Base-by-base conservation (phyloP, 2,113 vertebrate species). In the Crotalus horridus region DNA sequence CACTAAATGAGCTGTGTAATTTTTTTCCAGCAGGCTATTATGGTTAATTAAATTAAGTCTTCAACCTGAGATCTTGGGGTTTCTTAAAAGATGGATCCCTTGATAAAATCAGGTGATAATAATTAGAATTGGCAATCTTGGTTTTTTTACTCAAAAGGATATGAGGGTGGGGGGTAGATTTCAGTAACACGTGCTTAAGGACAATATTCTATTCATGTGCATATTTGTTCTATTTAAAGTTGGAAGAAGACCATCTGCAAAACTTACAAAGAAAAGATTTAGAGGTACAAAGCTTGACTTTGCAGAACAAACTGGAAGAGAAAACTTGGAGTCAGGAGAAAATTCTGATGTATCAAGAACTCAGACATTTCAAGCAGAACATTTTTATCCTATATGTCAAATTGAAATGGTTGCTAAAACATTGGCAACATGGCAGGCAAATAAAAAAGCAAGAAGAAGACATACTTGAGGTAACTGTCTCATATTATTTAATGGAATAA, bases 301-400 rank as follows among this genome's bases (percentile, higher is more conserved):
- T 98, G 95, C 98, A 98, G 94, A 98, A 96, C 96, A 97, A 97
- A 90, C 94, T 98, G 53, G 98, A 98, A 0, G 98, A 99, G 93
- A 98, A 96, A 39, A 97, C 98, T 55, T 99, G 99, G 99, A 96
- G 96, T 29, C 98, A 99, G 93, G 99, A 99, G 98, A 98, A 98
- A 95, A 97, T 94, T 1, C 58, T 97, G 85, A 96, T 99, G 94
- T 98, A 98, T 88, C 98, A 99, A 91, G 99, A 99, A 95, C 97
- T 99, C 55, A 97, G 98, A 17, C 98, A 98, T 96, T 98, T 99
- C 97, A 98, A 98, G 95, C 98, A 99, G 94, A 99, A 98, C 97
- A 98, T 98, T 53, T 98, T 99, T 96, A 97, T 99, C 64, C 97
- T 99, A 94, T 99, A 99, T 64, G 98, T 99, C 96, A 99, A 99